Evolutionary conservation across 2,797 vertebrate genomes (phyloP).

Genomic region (Adelosebastes latens): DNA sequence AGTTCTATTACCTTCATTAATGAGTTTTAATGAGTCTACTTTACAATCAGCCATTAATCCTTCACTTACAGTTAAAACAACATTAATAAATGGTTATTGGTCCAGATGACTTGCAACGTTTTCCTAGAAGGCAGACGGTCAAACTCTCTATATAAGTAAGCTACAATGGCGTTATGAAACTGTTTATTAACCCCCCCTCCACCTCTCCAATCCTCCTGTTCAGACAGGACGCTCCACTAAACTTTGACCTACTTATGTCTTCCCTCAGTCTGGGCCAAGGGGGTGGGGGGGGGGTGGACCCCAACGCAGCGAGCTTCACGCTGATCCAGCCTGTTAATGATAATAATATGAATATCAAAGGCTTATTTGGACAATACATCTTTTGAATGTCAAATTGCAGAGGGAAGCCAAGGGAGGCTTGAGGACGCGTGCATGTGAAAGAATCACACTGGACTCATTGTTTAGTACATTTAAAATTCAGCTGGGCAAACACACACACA

Average conservation of each 20-base stretch:
- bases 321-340: conserved; percentile 51
- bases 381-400: conserved; percentile 58
- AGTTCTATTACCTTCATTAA: background rate
- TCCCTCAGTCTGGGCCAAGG: conserved; percentile 36
- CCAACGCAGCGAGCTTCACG: conserved; percentile 39
- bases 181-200: conserved; percentile 14
- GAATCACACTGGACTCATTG: conserved; percentile 52
- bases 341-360: conserved; percentile 68
- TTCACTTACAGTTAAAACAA: background rate
- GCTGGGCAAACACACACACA: background rate
- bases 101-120: background rate
- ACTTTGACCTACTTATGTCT: conserved; percentile 80
- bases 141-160: background rate
- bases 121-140: background rate
- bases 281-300: conserved; percentile 1
- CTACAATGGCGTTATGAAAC: background rate
- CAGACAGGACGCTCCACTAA: conserved; percentile 79
- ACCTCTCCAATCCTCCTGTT: conserved; percentile 52
- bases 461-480: conserved; percentile 54
- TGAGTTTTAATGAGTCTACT: background rate
- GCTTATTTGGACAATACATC: conserved; percentile 60
- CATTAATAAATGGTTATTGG: background rate
- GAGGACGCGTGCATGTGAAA: conserved; percentile 44
- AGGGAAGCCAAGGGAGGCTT: conserved; percentile 51
- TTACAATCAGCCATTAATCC: background rate